Conservation (phyloP, 2,113 vertebrate species). For the Mormyrus iriodes region DNA sequence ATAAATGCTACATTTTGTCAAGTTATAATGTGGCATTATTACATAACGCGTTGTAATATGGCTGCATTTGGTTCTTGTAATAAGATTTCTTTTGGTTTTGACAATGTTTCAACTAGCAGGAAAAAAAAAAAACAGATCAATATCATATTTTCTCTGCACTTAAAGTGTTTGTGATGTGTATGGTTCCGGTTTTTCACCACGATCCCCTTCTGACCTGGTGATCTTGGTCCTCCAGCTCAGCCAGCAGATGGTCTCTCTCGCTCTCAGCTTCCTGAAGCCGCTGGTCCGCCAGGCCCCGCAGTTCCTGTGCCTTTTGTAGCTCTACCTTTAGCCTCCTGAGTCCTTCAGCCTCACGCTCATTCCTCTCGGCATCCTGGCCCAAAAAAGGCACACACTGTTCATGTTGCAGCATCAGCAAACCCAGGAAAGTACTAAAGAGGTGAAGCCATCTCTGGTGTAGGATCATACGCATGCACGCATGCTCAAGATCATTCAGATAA, state of each 20-base stretch:
- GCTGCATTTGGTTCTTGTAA: not conserved
- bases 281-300: constrained; percentile 66
- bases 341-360: constrained; percentile 58
- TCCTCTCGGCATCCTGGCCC: constrained; percentile 59
- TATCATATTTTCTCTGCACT: not conserved
- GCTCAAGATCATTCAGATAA: too few species aligned
- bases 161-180: not conserved
- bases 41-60: too few species aligned
- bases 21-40: too few species aligned
- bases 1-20: too few species aligned
- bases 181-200: not conserved
- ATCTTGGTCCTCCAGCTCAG: constrained; percentile 66
- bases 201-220: constrained; percentile 54
- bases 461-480: too few species aligned
- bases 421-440: not conserved
- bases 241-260: constrained; percentile 66
- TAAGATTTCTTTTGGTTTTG: not conserved
- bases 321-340: constrained; percentile 58
- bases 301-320: constrained; percentile 60
- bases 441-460: not conserved
- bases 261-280: constrained; percentile 73
- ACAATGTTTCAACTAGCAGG: not conserved
- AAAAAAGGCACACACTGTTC: not conserved
- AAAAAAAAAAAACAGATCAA: not conserved
- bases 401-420: not conserved